Evolutionary conservation across 2,113 vertebrate species (phyloP), one percentile per base, ranked within the genome.

Genomic region (Delphinus delphis): DNA sequence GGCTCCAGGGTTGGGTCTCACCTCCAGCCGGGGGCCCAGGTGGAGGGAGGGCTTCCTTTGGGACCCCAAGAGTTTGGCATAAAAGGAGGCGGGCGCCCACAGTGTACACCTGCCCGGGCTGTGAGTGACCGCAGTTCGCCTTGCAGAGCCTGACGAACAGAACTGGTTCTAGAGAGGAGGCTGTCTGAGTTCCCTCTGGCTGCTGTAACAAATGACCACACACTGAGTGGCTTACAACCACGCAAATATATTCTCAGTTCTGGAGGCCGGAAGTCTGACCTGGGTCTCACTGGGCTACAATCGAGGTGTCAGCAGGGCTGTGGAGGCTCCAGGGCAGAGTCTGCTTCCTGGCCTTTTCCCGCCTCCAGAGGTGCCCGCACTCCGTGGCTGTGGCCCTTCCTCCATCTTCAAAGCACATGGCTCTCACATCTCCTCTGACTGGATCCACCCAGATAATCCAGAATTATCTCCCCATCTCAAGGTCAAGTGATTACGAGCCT

Each of bases 311-410:
- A 6, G 41, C 12, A 60, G 13, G 23, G 15, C 31, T 31, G 33
- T 1, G 1, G 55, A 81, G 4, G 47, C 36, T 25, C 17, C 17
- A 20, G 36, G 33, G 44, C 25, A 76, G n/a, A n/a, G 6, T 2
- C 10, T 28, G 25, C 44, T 18, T 38, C 23, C 14, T 84, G 12
- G 17, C 15, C 50, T 62, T 62, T 58, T 44, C 38, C 36, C 13
- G 4, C 33, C 31, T 50, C 41, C 1, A 4, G 25, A 41, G 44
- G 31, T 1, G 0, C 36, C 65, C 0, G 2, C 70, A 20, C 17
- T 8, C 38, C 38, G 62, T 31, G 41, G 55, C n/a, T 26, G 1
- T 3, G n/a, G 38, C 10, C 36, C 25, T 79, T 63, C 17, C 38
- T 70, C 20, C 3, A 0, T 28, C 17, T 90, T 84, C 53, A 65